Evolutionary conservation across 2,888 invertebrate species (phyloP).

Genomic region (Arctia plantaginis): DNA sequence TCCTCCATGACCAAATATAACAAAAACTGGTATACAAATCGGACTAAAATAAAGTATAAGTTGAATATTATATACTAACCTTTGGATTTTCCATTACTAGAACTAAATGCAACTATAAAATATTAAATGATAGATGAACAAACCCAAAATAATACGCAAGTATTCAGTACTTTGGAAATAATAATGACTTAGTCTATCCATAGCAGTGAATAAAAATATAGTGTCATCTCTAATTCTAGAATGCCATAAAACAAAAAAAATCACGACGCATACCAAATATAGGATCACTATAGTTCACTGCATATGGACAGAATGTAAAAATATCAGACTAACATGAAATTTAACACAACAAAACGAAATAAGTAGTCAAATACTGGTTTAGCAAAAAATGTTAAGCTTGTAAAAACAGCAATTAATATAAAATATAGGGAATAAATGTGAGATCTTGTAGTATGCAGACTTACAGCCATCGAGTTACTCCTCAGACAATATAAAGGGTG

Average conservation of each 20-base stretch:
- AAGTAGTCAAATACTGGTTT: constrained; percentile 86
- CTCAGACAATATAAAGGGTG: constrained; percentile 96
- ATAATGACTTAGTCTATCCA: constrained; percentile 80
- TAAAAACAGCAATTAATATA: constrained; percentile 86
- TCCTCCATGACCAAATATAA: constrained; percentile 68
- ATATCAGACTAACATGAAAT: constrained; percentile 82
- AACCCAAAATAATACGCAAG: constrained; percentile 75
- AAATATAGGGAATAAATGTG: constrained; percentile 87
- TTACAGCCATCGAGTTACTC: constrained; percentile 85
- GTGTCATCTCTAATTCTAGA: constrained; percentile 65
- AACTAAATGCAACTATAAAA: constrained; percentile 85
- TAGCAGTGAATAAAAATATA: constrained; percentile 73
- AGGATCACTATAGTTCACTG: constrained; percentile 74
- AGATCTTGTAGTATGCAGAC: constrained; percentile 87
- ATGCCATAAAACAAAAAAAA: constrained; percentile 71
- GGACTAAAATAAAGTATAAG: constrained; percentile 66
- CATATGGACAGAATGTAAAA: constrained; percentile 72
- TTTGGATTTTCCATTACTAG: constrained; percentile 85
- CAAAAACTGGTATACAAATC: constrained; percentile 62
- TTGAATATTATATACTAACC: constrained; percentile 81
- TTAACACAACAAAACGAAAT: constrained; percentile 83
- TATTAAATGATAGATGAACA: constrained; percentile 74
- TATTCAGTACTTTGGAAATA: constrained; percentile 84
- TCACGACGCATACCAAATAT: constrained; percentile 67
- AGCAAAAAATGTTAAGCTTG: constrained; percentile 85